Conservation (phyloP, 2,797 vertebrate species). For the Picus viridis region DNA sequence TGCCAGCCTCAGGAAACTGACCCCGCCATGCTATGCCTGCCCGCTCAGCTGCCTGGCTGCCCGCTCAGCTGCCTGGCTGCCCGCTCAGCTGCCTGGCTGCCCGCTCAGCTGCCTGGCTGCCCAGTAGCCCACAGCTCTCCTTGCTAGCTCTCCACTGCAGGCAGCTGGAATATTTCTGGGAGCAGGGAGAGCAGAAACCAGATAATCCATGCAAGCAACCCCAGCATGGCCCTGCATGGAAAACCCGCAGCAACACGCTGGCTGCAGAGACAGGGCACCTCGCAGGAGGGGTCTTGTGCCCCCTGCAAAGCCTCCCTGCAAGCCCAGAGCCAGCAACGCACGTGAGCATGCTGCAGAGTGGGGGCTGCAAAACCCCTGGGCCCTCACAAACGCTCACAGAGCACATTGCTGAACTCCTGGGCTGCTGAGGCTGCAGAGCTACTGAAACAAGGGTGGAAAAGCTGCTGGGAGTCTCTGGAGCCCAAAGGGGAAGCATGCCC, state of each 20-base stretch:
- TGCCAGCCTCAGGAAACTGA: fast-evolving
- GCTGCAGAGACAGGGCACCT: background rate
- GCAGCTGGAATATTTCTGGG: background rate
- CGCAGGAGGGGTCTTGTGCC: fast-evolving
- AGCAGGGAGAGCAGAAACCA: constrained; percentile 11
- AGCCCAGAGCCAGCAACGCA: background rate
- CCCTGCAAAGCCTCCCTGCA: background rate
- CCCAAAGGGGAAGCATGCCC: background rate
- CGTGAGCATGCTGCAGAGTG: fast-evolving
- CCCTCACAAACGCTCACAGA: background rate
- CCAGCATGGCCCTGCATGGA: background rate
- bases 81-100: background rate
- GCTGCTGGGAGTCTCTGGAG: background rate
- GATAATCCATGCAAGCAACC: background rate
- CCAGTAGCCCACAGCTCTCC: background rate
- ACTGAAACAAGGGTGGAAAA: background rate
- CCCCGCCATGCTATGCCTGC: fast-evolving
- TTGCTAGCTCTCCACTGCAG: background rate
- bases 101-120: background rate
- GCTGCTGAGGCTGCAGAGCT: background rate
- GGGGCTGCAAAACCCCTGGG: background rate
- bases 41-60: background rate
- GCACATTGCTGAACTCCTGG: background rate
- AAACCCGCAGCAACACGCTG: background rate
- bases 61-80: background rate